Evolutionary conservation across 2,113 vertebrate genomes (phyloP).

Genomic region (Petrocephalus zakoni): DNA sequence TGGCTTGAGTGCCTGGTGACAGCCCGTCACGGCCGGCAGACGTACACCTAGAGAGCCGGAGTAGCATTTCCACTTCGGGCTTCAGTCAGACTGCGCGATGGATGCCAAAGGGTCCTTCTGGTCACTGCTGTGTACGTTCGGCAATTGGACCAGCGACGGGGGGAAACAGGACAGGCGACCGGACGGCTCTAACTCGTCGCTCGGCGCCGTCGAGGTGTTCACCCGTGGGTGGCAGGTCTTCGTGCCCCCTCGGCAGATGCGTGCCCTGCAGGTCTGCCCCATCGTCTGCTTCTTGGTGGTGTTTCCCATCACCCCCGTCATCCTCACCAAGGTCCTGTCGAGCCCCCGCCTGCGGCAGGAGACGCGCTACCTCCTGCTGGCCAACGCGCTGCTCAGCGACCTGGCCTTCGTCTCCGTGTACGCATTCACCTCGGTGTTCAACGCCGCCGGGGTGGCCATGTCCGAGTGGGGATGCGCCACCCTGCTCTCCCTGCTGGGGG

Average conservation of each 20-base stretch:
- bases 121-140: conserved; percentile 37
- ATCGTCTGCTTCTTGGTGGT: conserved; percentile 52
- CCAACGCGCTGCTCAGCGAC: conserved; percentile 64
- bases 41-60: too few relatives aligned
- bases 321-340: conserved; percentile 63
- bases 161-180: conserved; percentile 37
- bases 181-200: conserved; percentile 23
- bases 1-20: not conserved
- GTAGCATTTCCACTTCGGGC: not conserved
- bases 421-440: conserved; percentile 53
- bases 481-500: conserved; percentile 55
- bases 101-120: conserved; percentile 19
- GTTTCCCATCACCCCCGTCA: conserved; percentile 54
- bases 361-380: conserved; percentile 68
- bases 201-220: conserved; percentile 36
- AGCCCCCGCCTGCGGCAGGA: conserved; percentile 55
- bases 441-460: conserved; percentile 42
- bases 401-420: conserved; percentile 62
- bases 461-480: conserved; percentile 53
- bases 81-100: conserved; percentile 8
- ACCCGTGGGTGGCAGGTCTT: conserved; percentile 50
- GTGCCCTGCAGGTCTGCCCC: conserved; percentile 59
- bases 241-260: conserved; percentile 34
- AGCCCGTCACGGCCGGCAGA: not conserved
- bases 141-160: conserved; percentile 41